phyloP scores from a whole-genome alignment of 2,113 vertebrate genomes.

The Hystrix brachyura region DNA sequence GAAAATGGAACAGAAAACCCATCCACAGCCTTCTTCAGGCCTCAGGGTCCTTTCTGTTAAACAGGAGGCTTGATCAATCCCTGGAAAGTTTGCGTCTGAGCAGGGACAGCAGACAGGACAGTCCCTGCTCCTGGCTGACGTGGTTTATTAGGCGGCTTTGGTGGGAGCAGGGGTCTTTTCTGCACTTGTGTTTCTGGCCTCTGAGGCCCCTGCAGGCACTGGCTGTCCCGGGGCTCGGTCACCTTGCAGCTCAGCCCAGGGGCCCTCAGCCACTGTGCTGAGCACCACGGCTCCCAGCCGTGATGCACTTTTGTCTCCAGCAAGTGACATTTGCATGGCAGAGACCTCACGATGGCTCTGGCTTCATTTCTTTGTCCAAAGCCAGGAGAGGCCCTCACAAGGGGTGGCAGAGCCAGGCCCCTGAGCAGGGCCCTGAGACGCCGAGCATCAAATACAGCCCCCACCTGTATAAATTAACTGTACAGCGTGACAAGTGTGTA shows the following conservation, averaged over 20 bases:
- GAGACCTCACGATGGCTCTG: rapidly evolving
- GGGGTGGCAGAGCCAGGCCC: background rate
- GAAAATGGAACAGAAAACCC: background rate
- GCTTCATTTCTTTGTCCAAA: background rate
- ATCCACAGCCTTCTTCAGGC: background rate
- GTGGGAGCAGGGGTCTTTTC: background rate
- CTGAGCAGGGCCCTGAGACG: background rate
- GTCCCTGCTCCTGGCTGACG: background rate
- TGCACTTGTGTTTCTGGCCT: background rate
- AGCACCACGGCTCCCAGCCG: no score
- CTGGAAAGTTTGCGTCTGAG: background rate
- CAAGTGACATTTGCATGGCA: rapidly evolving
- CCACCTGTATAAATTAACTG: constrained; percentile 31
- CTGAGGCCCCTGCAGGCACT: background rate
- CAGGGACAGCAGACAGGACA: background rate
- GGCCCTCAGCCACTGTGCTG: background rate
- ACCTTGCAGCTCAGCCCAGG: background rate
- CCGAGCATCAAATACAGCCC: background rate
- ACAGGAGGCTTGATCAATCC: background rate
- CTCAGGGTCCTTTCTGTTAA: background rate
- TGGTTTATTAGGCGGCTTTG: background rate
- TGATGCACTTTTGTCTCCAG: background rate
- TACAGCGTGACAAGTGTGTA: background rate
- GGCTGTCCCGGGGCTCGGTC: background rate
- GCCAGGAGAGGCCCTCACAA: background rate